Evolutionary conservation across 2,888 invertebrate genomes (phyloP), one percentile per base, ranked within the genome.

Genomic region (Lasiommata megera): DNA sequence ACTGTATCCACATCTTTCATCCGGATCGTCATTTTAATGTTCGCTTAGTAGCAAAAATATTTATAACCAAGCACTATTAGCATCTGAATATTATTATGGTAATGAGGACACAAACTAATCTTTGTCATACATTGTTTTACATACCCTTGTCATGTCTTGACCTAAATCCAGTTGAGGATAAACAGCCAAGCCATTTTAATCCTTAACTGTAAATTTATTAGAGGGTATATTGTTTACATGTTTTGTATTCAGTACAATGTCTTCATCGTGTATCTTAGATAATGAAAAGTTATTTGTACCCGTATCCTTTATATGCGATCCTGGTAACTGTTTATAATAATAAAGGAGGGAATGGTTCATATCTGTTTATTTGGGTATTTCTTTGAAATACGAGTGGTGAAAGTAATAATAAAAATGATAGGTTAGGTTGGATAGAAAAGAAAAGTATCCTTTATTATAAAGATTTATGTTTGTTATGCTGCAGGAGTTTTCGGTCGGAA

Each of bases 261-360:
- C 63, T 63, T 64, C 63, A 58, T 64, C 54, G 29, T 58, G 54
- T 55, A 55, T 51, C 57, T 28, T 38, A 57, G 54, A 60, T 63
- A 66, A 66, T 66, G 63, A 56, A 62, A 46, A 31, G 46, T 46
- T 46, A 62, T 63, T 60, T 57, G 47, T 48, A 58, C 51, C 58
- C 60, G 58, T 58, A 56, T 53, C 31, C 46, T 46, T 46, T 46
- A 28, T 44, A 31, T 46, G 46, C 31, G 46, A 29, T 31, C 46
- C 16, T 16, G 29, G 29, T 3, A 46, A 46, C 44, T 46, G 14
- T 46, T 16, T 46, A 31, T 31, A 46, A 46, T 46, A 46, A 46
- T 46, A 46, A 46, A 46, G 31, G 46, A 46, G 31, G 16, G 14
- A 46, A 46, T 9, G 46, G 31, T 14, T 41, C 31, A 31, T 46